These are phyloP conservation scores for Epirrita christyi DNA, from an alignment of 2,888 invertebrate genomes.

Conservation along the genomic window DNA sequence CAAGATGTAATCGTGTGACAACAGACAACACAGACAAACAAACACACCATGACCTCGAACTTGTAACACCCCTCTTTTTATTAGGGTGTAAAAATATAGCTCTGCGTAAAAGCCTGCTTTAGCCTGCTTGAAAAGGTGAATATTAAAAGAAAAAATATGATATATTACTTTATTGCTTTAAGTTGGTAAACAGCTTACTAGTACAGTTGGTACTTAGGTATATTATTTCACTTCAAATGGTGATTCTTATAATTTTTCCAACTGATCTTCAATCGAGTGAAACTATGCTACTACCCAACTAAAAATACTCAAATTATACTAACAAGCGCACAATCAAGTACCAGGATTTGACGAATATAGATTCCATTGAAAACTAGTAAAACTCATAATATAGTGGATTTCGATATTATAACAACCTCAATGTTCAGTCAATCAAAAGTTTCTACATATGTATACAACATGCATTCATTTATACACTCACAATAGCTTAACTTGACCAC, in stretches of 20 bases:
- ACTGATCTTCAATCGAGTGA: too few species aligned
- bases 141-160: conserved; percentile 4
- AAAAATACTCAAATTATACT: background rate
- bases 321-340: background rate
- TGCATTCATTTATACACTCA: conserved; percentile 16
- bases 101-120: conserved; percentile 9
- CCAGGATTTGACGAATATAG: background rate
- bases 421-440: background rate
- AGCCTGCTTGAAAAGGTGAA: conserved; percentile 17
- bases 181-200: background rate
- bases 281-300: too few species aligned
- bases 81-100: conserved; percentile 38
- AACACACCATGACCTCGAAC: too few species aligned
- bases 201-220: background rate
- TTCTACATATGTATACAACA: background rate
- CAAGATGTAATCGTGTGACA: too few species aligned
- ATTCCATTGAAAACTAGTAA: background rate
- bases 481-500: conserved; percentile 16
- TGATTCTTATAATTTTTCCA: background rate
- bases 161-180: background rate
- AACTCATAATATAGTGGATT: background rate
- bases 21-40: too few species aligned
- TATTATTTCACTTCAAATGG: background rate
- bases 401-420: background rate
- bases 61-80: too few species aligned